A percentile compares a stretch with the other conserved stretches of the same genome.
Conservation (phyloP, 1,140 invertebrate species). For the Dreissena polymorpha region DNA sequence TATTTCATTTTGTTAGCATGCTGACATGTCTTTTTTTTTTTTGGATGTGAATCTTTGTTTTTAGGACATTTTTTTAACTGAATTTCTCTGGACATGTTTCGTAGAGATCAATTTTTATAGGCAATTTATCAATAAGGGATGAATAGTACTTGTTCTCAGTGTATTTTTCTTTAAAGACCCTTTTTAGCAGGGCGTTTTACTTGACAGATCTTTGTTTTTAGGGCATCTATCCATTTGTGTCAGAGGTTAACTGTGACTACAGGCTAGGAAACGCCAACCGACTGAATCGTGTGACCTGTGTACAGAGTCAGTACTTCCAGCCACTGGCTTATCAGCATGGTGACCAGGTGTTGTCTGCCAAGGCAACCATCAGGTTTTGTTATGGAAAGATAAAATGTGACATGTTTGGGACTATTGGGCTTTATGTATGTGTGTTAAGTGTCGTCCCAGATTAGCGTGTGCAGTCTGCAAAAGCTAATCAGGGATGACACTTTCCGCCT, state of each 20-base stretch:
- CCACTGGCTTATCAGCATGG: slow-evolving; percentile 22
- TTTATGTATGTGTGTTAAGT: neutral
- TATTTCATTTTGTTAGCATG: too few species aligned
- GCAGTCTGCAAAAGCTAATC: too few species aligned
- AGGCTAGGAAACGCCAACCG: neutral
- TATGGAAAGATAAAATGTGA: neutral
- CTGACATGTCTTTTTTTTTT: too few species aligned
- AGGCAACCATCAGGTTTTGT: slow-evolving; percentile 35
- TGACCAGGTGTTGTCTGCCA: slow-evolving; percentile 4
- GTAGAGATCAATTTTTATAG: too few species aligned
- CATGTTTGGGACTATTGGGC: neutral
- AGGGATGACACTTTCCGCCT: too few species aligned
- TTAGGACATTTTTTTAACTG: too few species aligned
- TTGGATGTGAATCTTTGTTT: too few species aligned
- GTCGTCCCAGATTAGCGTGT: neutral
- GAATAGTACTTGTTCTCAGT: too few species aligned
- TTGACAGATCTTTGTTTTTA: slow-evolving; percentile 11
- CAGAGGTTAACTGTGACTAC: slow-evolving; percentile 14
- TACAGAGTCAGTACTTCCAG: slow-evolving; percentile 34
- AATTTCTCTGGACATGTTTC: too few species aligned
- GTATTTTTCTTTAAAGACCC: too few species aligned
- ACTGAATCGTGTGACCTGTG: slow-evolving; percentile 5
- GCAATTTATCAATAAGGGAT: too few species aligned
- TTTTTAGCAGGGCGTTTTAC: neutral
- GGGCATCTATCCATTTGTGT: slow-evolving; percentile 38